These are phyloP conservation scores for Hypercompe scribonia DNA, from an alignment of 2,888 invertebrate species.

Conservation along the genomic window DNA sequence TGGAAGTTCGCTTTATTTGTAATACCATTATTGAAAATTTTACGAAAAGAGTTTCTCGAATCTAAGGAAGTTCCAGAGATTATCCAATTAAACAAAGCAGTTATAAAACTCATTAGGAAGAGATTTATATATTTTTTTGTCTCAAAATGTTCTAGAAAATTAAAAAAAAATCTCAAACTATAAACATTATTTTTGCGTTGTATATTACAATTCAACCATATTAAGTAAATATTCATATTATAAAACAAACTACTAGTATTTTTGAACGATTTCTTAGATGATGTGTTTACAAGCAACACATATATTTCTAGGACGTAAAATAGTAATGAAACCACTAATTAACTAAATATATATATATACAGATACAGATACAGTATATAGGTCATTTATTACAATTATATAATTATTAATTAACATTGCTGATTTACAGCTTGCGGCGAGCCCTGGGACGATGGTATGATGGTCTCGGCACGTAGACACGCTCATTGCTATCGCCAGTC, in stretches of 20 bases:
- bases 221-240: background rate
- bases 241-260: background rate
- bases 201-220: background rate
- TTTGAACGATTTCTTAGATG: background rate
- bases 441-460: constrained; percentile 75
- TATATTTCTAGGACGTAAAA: background rate
- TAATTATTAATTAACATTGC: constrained; percentile 20
- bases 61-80: too few species aligned
- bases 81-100: too few species aligned
- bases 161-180: too few species aligned
- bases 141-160: too few species aligned
- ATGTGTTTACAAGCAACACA: background rate
- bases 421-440: constrained; percentile 71
- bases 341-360: constrained; percentile 49
- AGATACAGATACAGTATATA: constrained; percentile 34
- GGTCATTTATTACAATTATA: constrained; percentile 36
- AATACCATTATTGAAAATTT: too few species aligned
- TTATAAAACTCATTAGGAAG: too few species aligned
- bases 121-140: too few species aligned
- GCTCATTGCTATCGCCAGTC: constrained; percentile 68
- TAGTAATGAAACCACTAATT: constrained; percentile 9
- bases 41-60: too few species aligned
- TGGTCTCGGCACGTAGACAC: constrained; percentile 72
- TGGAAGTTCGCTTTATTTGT: too few species aligned
- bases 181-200: too few species aligned